These are phyloP conservation scores for Acrobasis consociella DNA, from an alignment of 2,888 invertebrate species.

Conservation along the genomic window DNA sequence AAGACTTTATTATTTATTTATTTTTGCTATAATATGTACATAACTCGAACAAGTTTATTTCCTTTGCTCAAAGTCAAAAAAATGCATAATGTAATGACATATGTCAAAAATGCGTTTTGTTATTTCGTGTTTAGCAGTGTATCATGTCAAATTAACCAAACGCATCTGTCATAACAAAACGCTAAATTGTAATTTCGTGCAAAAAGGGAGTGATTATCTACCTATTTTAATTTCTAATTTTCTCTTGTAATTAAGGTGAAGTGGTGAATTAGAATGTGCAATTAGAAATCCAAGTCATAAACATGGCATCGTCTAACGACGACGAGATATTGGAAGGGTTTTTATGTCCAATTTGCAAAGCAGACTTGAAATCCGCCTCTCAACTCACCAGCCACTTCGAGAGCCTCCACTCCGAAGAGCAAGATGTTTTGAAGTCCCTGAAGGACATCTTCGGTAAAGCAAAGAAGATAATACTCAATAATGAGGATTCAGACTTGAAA, in stretches of 20 bases:
- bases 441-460: conserved; percentile 95
- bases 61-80: background rate
- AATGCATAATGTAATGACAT: background rate
- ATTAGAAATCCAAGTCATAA: conserved; percentile 35
- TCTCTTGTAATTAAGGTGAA: conserved; percentile 22
- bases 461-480: conserved; percentile 92
- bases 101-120: background rate
- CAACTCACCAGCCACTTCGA: conserved; percentile 95
- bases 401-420: conserved; percentile 93
- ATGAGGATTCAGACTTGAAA: conserved; percentile 84
- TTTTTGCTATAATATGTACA: too few species aligned
- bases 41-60: too few species aligned
- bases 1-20: too few species aligned
- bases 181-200: conserved; percentile 17
- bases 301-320: conserved; percentile 71
- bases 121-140: background rate
- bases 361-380: conserved; percentile 92
- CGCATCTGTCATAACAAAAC: conserved; percentile 30
- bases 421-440: conserved; percentile 90
- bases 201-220: conserved; percentile 24
- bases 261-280: conserved; percentile 31
- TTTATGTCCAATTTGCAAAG: conserved; percentile 96
- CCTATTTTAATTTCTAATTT: conserved; percentile 21
- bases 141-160: background rate
- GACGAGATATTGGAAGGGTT: conserved; percentile 94